Evolutionary conservation across 2,888 invertebrate genomes (phyloP).

Genomic region (Scaptomyza tumidula): DNA sequence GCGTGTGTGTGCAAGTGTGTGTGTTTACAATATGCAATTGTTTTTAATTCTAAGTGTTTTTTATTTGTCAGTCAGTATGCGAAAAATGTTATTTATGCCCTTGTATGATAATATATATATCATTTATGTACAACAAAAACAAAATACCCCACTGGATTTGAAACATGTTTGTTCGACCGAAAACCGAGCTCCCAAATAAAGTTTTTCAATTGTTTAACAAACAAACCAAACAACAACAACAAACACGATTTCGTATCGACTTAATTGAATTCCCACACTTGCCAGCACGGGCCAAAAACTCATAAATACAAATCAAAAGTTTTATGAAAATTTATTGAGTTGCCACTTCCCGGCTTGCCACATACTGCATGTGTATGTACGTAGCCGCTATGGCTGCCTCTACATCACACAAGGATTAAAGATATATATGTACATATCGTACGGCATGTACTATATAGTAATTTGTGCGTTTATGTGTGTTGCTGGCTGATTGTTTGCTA

Average conservation of each 20-base stretch:
- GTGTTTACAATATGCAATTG: slow-evolving; percentile 34
- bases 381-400: slow-evolving; percentile 7
- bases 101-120: slow-evolving; percentile 71
- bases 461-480: slow-evolving; percentile 8
- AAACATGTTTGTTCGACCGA: slow-evolving; percentile 28
- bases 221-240: slow-evolving; percentile 34
- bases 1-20: slow-evolving; percentile 9
- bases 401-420: slow-evolving; percentile 33
- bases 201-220: slow-evolving; percentile 80
- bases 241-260: slow-evolving; percentile 24
- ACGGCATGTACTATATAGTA: not conserved
- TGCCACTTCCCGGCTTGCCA: slow-evolving; percentile 40
- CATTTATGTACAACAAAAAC: slow-evolving; percentile 37
- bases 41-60: slow-evolving; percentile 63
- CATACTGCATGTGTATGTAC: not conserved
- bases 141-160: slow-evolving; percentile 21
- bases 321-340: slow-evolving; percentile 78
- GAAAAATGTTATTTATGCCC: slow-evolving; percentile 65
- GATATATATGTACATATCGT: slow-evolving; percentile 16
- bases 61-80: slow-evolving; percentile 52
- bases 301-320: slow-evolving; percentile 79
- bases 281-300: slow-evolving; percentile 50
- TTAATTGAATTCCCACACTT: slow-evolving; percentile 64
- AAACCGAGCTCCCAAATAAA: slow-evolving; percentile 64
- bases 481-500: slow-evolving; percentile 47